Evolutionary conservation across 2,113 vertebrate genomes (phyloP).

Genomic region (Clarias batrachus): DNA sequence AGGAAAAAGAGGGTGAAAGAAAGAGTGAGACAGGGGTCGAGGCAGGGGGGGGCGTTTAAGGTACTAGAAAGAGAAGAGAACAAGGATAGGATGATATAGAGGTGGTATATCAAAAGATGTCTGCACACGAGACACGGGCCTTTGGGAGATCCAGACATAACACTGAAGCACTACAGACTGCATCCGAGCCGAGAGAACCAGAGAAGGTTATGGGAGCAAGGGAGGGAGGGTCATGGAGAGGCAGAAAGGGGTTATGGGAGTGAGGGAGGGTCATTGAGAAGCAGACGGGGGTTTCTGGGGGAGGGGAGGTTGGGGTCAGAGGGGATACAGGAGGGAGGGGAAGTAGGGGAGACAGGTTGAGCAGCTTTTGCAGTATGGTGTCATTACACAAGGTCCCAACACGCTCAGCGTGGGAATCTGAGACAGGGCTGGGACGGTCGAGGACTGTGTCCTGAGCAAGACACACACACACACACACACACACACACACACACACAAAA

Average conservation of each 20-base stretch:
- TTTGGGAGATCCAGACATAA: constrained; percentile 20
- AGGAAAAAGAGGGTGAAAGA: constrained; percentile 31
- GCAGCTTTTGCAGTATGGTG: constrained; percentile 50
- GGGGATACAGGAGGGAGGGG: constrained; percentile 46
- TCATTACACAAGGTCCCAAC: constrained; percentile 56
- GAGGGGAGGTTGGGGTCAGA: constrained; percentile 42
- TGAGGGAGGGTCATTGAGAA: constrained; percentile 29
- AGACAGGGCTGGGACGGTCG: constrained; percentile 51
- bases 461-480: constrained; percentile 35
- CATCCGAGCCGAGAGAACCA: neutral
- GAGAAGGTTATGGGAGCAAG: constrained; percentile 26
- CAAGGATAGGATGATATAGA: constrained; percentile 28
- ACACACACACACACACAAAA: constrained; percentile 39
- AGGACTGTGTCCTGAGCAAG: constrained; percentile 42
- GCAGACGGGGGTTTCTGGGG: constrained; percentile 35
- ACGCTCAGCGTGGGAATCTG: constrained; percentile 55
- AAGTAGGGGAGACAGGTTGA: constrained; percentile 54
- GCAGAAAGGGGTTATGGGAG: constrained; percentile 51
- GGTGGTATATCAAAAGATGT: constrained; percentile 38
- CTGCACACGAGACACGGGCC: neutral
- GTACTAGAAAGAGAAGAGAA: neutral
- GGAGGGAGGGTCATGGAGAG: constrained; percentile 30
- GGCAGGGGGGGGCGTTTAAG: neutral
- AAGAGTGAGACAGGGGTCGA: constrained; percentile 1
- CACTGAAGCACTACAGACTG: neutral